Conservation (phyloP, 2,113 vertebrate genomes). For the Hippocampus barbouri region DNA sequence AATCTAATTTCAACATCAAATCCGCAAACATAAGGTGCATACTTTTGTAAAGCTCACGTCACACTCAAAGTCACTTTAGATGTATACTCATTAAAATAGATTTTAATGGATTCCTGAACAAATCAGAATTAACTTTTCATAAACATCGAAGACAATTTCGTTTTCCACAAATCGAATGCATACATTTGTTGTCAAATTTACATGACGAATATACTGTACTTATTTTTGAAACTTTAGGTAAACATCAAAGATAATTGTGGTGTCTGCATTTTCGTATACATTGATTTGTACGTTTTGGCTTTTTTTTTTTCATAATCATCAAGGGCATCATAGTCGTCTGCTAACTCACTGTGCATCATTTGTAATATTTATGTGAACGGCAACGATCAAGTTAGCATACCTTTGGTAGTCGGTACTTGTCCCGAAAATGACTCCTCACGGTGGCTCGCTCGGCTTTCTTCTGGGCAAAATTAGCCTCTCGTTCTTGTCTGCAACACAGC, state of each 20-base stretch:
- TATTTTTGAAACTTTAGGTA: neutral
- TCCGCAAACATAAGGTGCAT: no score
- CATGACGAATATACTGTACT: neutral
- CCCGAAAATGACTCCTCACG: slow-evolving; percentile 87
- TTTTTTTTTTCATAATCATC: neutral
- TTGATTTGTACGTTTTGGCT: no score
- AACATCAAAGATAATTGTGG: neutral
- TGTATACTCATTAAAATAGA: no score
- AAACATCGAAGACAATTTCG: neutral
- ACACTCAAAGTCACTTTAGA: no score
- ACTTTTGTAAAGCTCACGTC: no score
- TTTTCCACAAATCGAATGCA: no score
- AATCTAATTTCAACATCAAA: no score
- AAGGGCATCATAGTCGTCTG: neutral
- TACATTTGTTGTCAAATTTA: no score
- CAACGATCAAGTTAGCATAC: slow-evolving; percentile 56
- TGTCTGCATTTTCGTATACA: no score
- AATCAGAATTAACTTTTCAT: neutral
- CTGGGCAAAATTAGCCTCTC: slow-evolving; percentile 88
- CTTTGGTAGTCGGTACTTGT: slow-evolving; percentile 95
- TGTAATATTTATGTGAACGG: neutral
- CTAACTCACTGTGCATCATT: neutral
- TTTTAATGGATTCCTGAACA: neutral
- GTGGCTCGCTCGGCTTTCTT: slow-evolving; percentile 95
- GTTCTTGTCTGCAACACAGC: slow-evolving; percentile 78